Evolutionary conservation across 2,888 invertebrate species (phyloP), one percentile per base, ranked within the genome.

Genomic region (Callyntrura guangdongensis): DNA sequence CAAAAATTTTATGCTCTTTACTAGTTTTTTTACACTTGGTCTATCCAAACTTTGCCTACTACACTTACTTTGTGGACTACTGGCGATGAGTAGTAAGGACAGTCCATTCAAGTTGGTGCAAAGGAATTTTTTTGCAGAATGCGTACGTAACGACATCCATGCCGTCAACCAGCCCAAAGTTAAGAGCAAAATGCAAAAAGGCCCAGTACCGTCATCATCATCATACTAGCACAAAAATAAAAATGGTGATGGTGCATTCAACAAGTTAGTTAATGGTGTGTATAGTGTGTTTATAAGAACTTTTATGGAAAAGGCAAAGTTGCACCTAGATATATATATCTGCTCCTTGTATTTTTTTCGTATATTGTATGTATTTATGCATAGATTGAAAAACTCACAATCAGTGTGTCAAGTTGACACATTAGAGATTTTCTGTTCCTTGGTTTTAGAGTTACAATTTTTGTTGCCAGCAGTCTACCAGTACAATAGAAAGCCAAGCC

Each of bases 1-100:
- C 22, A 64, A 72, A 85, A 85, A 12, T 85, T 84, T 84, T 72
- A 85, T 56, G 85, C 17, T 36, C 36, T 56, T 85, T 72, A 20
- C 53, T 67, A 36, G 83, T 27, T 83, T 45, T 83, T 83, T 64
- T 64, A 22, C 47, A 49, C 47, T 27, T 36, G 45, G 6, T 45
- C 14, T n/a, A 12, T 36, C 17, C 25, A 53, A 77, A 53, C 45
- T 69, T n/a, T 36, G 36, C 36, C 36, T 36, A 36, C 36, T 74
- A 49, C 74, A 74, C 5, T 77, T 53, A 53, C 8, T 56, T 25
- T 69, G 9, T 25, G 64, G n/a, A 53, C 17, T 25, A 45, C 11
- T 36, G 12, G 11, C 53, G 11, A 53, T 53, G 5, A 53, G 11
- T 11, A 47, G 64, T 27, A 36, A 36, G 25, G 11, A 27, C 64